phyloP scores from a whole-genome alignment of 2,797 vertebrate species.

The Esox lucius region DNA sequence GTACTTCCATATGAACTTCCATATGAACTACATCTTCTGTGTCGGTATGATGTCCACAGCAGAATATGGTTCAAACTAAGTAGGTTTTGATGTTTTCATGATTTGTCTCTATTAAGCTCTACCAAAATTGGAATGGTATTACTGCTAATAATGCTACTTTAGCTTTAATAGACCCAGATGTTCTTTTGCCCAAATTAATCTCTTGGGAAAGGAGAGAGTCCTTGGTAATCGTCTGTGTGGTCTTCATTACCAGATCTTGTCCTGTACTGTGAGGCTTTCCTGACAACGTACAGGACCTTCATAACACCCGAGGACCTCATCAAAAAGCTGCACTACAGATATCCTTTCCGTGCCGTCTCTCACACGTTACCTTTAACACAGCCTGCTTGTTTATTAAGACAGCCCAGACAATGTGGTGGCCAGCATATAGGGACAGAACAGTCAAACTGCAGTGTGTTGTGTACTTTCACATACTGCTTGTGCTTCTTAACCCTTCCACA shows the following conservation, averaged over 20 bases:
- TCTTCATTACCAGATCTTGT: constrained; percentile 74
- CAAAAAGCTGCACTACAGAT: constrained; percentile 90
- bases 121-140: not conserved
- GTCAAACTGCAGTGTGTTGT: not conserved
- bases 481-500: constrained; percentile 72
- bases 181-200: not conserved
- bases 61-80: no score
- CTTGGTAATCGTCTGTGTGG: constrained; percentile 7
- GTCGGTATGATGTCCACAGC: no score
- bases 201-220: not conserved
- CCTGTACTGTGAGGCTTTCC: constrained; percentile 89
- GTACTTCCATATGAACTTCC: no score
- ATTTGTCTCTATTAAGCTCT: not conserved
- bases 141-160: not conserved
- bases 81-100: not conserved
- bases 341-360: constrained; percentile 74
- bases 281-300: constrained; percentile 91
- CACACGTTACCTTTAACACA: not conserved
- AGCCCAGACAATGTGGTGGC: not conserved
- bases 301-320: constrained; percentile 86
- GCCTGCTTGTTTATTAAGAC: not conserved
- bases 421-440: no score
- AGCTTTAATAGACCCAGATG: not conserved
- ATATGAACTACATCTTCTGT: no score
- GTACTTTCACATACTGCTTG: not conserved